These are phyloP conservation scores for Takifugu rubripes DNA, from an alignment of 2,797 vertebrate species.

Conservation along the genomic window DNA sequence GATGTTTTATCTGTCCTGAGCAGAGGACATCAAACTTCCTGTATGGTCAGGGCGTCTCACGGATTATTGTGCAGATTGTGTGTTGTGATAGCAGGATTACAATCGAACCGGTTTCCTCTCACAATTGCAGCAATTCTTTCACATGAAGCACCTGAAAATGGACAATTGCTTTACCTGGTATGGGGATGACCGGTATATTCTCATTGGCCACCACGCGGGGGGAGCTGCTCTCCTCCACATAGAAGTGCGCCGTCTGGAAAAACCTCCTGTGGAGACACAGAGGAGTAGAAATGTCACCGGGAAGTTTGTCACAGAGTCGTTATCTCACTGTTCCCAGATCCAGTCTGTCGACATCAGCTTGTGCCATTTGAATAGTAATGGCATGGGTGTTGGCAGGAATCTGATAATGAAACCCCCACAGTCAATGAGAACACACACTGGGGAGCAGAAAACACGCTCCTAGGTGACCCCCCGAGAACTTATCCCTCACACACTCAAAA, in stretches of 20 bases:
- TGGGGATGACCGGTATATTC: constrained; percentile 92
- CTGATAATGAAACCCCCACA: constrained; percentile 62
- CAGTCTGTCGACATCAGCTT: constrained; percentile 53
- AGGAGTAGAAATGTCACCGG: constrained; percentile 30
- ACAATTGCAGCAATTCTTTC: too few relatives aligned
- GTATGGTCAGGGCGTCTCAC: background rate
- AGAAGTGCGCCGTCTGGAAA: constrained; percentile 98
- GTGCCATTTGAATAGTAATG: constrained; percentile 29
- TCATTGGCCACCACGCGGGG: constrained; percentile 96
- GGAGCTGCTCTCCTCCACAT: constrained; percentile 96
- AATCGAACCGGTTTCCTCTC: too few relatives aligned
- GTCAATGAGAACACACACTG: constrained; percentile 39
- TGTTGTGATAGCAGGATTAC: too few relatives aligned
- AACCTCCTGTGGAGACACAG: constrained; percentile 85
- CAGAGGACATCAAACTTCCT: background rate
- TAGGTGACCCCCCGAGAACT: constrained; percentile 41
- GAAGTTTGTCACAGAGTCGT: constrained; percentile 50
- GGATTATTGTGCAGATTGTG: too few relatives aligned
- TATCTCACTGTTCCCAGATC: constrained; percentile 50
- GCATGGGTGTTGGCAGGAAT: constrained; percentile 36
- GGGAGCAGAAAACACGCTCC: constrained; percentile 38
- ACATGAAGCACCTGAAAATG: background rate
- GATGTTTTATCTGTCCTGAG: constrained; percentile 7
- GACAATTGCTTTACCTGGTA: constrained; percentile 83
- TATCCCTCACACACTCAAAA: constrained; percentile 11